Evolutionary conservation across 2,888 invertebrate species (phyloP), one percentile per base, ranked within the genome.

Genomic region (Nysson spinosus): DNA sequence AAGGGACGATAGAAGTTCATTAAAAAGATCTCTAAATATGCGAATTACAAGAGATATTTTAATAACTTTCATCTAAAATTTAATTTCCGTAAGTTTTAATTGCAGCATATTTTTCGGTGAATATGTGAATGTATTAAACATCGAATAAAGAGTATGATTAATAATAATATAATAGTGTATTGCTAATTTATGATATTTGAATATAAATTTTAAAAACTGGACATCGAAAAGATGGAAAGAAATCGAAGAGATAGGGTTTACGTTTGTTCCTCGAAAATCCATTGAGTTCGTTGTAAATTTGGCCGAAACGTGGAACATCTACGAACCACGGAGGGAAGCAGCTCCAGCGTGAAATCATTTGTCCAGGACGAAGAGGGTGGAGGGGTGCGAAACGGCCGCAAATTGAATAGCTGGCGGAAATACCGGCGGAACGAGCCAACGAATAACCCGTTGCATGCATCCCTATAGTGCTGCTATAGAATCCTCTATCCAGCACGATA

Each of bases 321-420:
- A 74, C 72, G 74, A 74, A 57, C 72, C 47, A 66, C 20, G 22
- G 52, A 49, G 68, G 46, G 56, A n/a, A 70, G 64, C 72, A 73
- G 63, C 70, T 69, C 69, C 70, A 73, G 71, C 77, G 78, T 80
- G 75, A 79, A 80, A 80, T 80, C 79, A 80, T 80, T 80, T 80
- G 79, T 80, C 78, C 69, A 65, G 72, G 72, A 68, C 58, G 66
- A 55, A 57, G 72, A 61, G 64, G 51, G 28, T 54, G 58, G 63
- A 54, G 74, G 56, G 61, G 75, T 71, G 73, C 71, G 74, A 81
- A 81, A 81, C 79, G 69, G 69, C 77, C 81, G 72, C 78, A 80
- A 81, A 81, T 81, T 80, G 81, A 81, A 79, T 81, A 78, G 79
- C 77, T 78, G 75, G 72, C 75, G 75, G 78, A 78, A 79, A 81